Evolutionary conservation across 2,888 invertebrate species (phyloP).

Genomic region (Spilarctia lutea): DNA sequence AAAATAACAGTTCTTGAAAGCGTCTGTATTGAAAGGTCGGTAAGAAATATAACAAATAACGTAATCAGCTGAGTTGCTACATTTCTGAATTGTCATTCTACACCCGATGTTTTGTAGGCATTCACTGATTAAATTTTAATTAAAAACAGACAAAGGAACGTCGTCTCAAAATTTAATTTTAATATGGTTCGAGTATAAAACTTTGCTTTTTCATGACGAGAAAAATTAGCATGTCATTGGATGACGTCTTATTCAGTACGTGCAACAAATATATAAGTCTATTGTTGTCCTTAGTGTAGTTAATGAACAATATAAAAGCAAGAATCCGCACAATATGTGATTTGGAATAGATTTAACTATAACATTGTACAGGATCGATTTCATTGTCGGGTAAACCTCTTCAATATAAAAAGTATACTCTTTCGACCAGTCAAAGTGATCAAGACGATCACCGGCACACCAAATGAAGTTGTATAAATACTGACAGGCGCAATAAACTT

Average conservation of each 20-base stretch:
- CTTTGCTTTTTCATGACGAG: background rate
- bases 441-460: no score
- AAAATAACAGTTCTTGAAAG: background rate
- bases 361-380: no score
- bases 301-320: no score
- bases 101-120: background rate
- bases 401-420: background rate
- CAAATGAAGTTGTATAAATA: no score
- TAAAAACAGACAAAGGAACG: slow-evolving; percentile 4
- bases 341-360: no score
- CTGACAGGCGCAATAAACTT: no score
- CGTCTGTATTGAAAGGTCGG: background rate
- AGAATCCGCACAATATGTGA: no score
- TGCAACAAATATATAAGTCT: background rate
- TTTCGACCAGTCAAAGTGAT: background rate
- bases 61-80: background rate
- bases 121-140: slow-evolving; percentile 12
- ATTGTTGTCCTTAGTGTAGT: background rate
- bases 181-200: slow-evolving; percentile 10
- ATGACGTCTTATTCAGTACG: background rate
- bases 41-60: background rate
- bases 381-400: no score
- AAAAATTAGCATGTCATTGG: background rate
- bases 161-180: background rate
- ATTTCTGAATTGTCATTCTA: background rate